phyloP scores from a whole-genome alignment of 2,797 vertebrate species.

The Sebastes variabilis region DNA sequence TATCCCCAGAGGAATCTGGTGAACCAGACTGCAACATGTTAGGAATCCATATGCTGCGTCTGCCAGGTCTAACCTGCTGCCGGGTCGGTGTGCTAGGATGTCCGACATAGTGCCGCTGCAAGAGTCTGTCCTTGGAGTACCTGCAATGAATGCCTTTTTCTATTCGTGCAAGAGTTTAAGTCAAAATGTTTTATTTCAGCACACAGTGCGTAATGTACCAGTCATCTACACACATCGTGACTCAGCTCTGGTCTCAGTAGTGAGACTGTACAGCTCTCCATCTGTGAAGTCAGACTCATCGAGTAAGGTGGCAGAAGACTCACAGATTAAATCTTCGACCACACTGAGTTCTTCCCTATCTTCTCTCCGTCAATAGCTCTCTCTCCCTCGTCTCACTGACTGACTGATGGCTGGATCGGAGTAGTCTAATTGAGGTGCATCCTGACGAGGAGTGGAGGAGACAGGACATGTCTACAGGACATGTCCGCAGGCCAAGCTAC shows the following conservation, averaged over 20 bases:
- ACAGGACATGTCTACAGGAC: constrained; percentile 11
- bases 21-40: constrained; percentile 60
- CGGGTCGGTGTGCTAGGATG: not conserved
- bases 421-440: constrained; percentile 31
- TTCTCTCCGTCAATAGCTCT: constrained; percentile 26
- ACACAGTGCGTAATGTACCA: not conserved
- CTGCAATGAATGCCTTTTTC: not conserved
- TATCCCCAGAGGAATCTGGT: constrained; percentile 53
- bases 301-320: constrained; percentile 10
- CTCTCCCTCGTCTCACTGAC: not conserved
- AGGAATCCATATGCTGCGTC: constrained; percentile 52
- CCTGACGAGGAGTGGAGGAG: constrained; percentile 41
- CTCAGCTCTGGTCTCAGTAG: constrained; percentile 8
- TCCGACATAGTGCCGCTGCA: not conserved
- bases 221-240: not conserved
- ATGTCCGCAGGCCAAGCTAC: constrained; percentile 3
- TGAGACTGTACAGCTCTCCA: constrained; percentile 21
- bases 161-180: not conserved
- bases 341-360: not conserved
- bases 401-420: constrained; percentile 38
- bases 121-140: not conserved
- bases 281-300: constrained; percentile 23
- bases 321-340: constrained; percentile 13
- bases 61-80: constrained; percentile 31
- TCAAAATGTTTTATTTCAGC: not conserved